Percentiles rank a stretch among this genome's conserved stretches.
Evolutionary conservation across 1,140 invertebrate genomes (phyloP).

Genomic region (Potamilus streckersoni): DNA sequence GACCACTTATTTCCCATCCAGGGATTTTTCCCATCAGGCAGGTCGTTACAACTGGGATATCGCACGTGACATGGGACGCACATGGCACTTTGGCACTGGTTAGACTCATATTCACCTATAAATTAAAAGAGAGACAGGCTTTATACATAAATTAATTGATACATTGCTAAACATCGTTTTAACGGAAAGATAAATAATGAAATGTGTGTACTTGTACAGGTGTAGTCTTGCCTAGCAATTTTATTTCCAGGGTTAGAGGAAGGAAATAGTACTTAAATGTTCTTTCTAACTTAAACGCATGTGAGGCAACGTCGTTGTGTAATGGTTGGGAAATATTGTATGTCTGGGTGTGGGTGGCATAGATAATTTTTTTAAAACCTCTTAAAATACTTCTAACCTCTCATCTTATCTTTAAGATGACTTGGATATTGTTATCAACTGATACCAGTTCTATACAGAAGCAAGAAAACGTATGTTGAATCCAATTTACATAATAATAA

Average conservation of each 20-base stretch:
- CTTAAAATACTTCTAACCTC: too few relatives aligned
- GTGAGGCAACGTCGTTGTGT: too few relatives aligned
- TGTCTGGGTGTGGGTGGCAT: too few relatives aligned
- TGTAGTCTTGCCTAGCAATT: background rate
- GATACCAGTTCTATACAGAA: too few relatives aligned
- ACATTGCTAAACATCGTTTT: too few relatives aligned
- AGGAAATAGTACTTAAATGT: background rate
- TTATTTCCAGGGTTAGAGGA: background rate
- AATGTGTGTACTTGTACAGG: background rate
- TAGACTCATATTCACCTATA: constrained; percentile 32
- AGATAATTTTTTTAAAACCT: too few relatives aligned
- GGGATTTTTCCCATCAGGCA: constrained; percentile 26
- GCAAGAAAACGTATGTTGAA: too few relatives aligned
- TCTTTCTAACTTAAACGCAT: background rate
- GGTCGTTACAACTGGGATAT: constrained; percentile 30
- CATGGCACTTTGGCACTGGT: constrained; percentile 24
- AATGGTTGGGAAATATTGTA: too few relatives aligned
- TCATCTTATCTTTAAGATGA: too few relatives aligned
- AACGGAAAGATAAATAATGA: background rate
- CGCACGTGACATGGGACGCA: constrained; percentile 34
- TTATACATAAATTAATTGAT: background rate
- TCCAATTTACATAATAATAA: too few relatives aligned
- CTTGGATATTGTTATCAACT: too few relatives aligned
- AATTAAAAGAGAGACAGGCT: background rate
- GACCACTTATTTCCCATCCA: too few relatives aligned